A percentile compares a stretch with the other conserved stretches of the same genome.
phyloP scores from a whole-genome alignment of 2,113 vertebrate species.

The Platanista minor region DNA sequence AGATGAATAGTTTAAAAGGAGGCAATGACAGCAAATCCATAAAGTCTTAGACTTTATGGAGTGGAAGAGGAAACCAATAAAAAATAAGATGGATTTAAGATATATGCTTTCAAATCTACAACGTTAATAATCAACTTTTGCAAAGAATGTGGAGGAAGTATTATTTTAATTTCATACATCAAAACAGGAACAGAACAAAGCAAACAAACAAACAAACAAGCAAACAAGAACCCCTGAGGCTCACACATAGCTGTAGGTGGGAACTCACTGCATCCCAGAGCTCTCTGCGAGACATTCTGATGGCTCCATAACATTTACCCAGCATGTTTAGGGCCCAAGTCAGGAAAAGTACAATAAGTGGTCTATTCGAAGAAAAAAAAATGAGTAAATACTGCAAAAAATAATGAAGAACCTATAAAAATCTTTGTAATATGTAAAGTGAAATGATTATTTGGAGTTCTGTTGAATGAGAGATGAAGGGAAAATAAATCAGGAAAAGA shows the following conservation, averaged over 20 bases:
- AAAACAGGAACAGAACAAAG: background rate
- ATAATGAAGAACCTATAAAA: background rate
- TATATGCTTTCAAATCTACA: background rate
- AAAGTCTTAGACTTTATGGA: background rate
- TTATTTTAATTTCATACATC: conserved; percentile 47
- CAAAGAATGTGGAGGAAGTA: background rate
- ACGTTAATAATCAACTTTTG: background rate
- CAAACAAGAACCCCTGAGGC: background rate
- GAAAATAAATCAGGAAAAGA: background rate
- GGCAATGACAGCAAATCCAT: background rate
- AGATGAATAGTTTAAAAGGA: background rate
- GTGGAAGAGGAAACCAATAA: background rate
- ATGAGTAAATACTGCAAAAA: background rate
- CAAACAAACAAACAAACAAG: background rate
- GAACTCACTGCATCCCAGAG: background rate
- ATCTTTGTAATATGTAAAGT: background rate
- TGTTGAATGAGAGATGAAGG: background rate
- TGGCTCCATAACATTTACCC: background rate
- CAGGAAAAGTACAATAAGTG: background rate
- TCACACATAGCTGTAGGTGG: background rate
- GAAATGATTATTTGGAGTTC: background rate
- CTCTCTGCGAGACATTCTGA: background rate
- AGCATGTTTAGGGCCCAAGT: background rate
- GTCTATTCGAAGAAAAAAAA: background rate
- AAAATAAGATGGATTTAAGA: conserved; percentile 1